phyloP scores from a whole-genome alignment of 2,797 vertebrate species.

The Coregonus ussuriensis region DNA sequence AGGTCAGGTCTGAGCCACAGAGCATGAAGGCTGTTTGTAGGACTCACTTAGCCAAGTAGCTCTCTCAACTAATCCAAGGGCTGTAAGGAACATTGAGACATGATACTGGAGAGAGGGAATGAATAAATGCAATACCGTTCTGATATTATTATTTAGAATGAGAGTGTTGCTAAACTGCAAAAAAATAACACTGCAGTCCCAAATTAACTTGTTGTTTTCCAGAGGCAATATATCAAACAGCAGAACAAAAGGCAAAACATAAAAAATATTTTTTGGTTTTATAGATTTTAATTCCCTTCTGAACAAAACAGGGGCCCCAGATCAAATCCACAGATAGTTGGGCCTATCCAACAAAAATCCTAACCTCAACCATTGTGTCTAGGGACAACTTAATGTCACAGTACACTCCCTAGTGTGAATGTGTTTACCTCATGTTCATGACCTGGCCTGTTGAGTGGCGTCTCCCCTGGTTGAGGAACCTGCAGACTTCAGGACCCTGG shows the following conservation, averaged over 20 bases:
- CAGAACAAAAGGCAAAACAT: not conserved
- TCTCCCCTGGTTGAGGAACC: constrained; percentile 60
- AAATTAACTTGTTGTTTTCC: too few species aligned
- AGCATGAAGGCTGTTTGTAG: constrained; percentile 1
- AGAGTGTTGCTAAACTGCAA: too few species aligned
- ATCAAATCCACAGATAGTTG: not conserved
- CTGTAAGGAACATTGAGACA: not conserved
- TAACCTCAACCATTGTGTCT: not conserved
- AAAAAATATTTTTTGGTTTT: not conserved
- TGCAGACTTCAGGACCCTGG: constrained; percentile 49
- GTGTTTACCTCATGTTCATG: constrained; percentile 59
- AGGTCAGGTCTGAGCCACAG: constrained; percentile 25
- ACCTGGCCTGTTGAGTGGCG: constrained; percentile 70
- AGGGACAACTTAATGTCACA: not conserved
- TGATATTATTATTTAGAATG: not conserved
- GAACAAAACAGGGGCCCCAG: not conserved
- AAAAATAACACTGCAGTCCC: too few species aligned
- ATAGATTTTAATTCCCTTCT: not conserved
- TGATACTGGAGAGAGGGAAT: not conserved
- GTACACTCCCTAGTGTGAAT: not conserved
- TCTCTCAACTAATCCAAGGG: constrained; percentile 2
- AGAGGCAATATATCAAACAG: not conserved
- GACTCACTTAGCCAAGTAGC: not conserved
- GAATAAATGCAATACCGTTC: not conserved
- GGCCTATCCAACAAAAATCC: not conserved